phyloP scores from a whole-genome alignment of 2,113 vertebrate genomes.

The Alectura lathami region DNA sequence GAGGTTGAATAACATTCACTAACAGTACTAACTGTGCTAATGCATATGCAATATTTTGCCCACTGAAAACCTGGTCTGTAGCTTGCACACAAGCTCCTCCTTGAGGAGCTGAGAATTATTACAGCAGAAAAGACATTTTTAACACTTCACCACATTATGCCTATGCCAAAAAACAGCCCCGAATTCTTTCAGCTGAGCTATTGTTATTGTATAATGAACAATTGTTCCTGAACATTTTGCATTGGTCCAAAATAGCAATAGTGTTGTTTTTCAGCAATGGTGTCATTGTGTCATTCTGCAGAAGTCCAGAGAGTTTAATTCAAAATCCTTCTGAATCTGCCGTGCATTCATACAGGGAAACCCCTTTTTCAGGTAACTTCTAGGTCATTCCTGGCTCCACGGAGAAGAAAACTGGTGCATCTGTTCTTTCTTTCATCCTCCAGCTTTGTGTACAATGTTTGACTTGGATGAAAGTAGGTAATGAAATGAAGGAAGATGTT shows the following conservation, averaged over 20 bases:
- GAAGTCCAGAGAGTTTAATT: neutral
- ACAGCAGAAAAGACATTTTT: neutral
- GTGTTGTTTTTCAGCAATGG: neutral
- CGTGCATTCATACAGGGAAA: neutral
- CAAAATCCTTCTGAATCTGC: neutral
- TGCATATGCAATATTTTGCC: neutral
- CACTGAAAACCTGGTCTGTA: neutral
- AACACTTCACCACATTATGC: neutral
- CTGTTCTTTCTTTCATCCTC: neutral
- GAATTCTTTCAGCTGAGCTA: neutral
- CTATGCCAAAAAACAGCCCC: neutral
- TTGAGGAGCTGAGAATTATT: constrained; percentile 54
- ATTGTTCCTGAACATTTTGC: neutral
- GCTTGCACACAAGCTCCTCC: constrained; percentile 66
- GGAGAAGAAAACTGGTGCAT: neutral
- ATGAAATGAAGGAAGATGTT: neutral
- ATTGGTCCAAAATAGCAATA: neutral
- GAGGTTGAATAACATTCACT: neutral
- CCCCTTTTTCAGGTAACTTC: neutral
- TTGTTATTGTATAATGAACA: neutral
- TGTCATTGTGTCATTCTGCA: neutral
- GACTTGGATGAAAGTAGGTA: neutral
- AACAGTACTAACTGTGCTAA: neutral
- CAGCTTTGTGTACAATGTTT: neutral
- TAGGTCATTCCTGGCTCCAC: neutral